Conservation (phyloP, 23 tunicate genomes). For the Oikopleura albicans region DNA sequence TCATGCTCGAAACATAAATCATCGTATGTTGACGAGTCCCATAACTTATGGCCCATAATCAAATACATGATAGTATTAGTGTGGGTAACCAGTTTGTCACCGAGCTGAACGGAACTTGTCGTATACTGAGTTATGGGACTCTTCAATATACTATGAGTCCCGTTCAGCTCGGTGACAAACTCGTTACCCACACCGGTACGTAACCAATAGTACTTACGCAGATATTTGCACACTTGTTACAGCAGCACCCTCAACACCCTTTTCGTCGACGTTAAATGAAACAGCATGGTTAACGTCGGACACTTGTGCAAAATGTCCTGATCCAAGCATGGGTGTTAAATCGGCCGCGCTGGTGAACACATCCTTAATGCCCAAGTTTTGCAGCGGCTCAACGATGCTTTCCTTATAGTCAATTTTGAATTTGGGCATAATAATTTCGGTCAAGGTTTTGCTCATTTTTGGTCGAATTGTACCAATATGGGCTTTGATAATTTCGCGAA, state of each 20-base stretch:
- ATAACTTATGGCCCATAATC: too few species aligned
- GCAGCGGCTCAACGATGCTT: neutral
- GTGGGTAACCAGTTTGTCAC: too few species aligned
- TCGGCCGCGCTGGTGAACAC: neutral
- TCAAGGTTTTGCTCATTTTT: neutral
- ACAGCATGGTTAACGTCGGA: neutral
- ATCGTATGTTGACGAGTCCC: too few species aligned
- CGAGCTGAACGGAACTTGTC: too few species aligned
- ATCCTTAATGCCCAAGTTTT: neutral
- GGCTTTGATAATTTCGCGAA: neutral
- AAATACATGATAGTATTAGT: too few species aligned
- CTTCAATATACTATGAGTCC: too few species aligned
- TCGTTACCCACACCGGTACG: too few species aligned
- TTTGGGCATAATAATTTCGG: neutral
- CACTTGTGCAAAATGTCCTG: neutral
- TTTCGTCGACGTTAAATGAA: neutral
- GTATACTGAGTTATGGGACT: too few species aligned
- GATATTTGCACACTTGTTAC: neutral
- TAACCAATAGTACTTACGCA: too few species aligned
- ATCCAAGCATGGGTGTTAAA: neutral
- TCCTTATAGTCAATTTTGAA: neutral
- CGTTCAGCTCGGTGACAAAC: too few species aligned
- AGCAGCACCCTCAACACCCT: slow-evolving; percentile 12
- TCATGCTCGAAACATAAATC: too few species aligned
- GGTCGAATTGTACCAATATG: neutral